These are phyloP conservation scores for Cephus cinctus DNA, from an alignment of 1,140 invertebrate genomes.

Conservation along the genomic window DNA sequence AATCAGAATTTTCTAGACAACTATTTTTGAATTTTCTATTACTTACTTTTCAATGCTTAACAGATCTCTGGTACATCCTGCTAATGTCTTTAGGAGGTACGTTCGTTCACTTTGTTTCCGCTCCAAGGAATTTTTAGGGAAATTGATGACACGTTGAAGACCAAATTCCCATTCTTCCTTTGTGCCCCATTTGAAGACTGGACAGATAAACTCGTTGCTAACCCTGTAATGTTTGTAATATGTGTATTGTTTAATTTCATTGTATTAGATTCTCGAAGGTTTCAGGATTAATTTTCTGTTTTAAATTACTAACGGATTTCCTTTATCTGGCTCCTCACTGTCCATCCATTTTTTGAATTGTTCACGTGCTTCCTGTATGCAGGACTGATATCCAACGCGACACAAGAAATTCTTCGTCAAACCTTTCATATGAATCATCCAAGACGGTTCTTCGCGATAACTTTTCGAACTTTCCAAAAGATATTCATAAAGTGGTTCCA, in stretches of 20 bases:
- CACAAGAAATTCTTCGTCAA: constrained; percentile 69
- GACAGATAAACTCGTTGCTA: constrained; percentile 70
- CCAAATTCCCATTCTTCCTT: constrained; percentile 78
- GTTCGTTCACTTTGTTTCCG: constrained; percentile 70
- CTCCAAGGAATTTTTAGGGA: constrained; percentile 57
- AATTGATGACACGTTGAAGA: constrained; percentile 70
- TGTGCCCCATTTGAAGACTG: constrained; percentile 75
- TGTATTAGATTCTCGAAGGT: too few species aligned
- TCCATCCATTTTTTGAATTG: constrained; percentile 69
- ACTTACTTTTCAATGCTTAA: constrained; percentile 63
- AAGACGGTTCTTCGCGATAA: constrained; percentile 59
- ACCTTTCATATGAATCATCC: constrained; percentile 62
- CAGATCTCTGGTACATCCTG: constrained; percentile 69
- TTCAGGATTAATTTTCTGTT: too few species aligned
- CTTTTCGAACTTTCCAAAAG: too few species aligned
- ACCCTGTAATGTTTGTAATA: too few species aligned
- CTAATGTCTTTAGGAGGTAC: constrained; percentile 71
- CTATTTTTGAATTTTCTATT: constrained; percentile 4
- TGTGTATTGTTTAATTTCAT: too few species aligned
- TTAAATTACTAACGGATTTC: constrained; percentile 68
- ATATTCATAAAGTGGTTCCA: constrained; percentile 69
- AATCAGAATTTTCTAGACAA: constrained; percentile 1
- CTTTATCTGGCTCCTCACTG: constrained; percentile 65
- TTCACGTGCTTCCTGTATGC: constrained; percentile 65
- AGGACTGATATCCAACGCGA: constrained; percentile 69